Conservation (phyloP, 1,140 invertebrate genomes). For the Proales similis region DNA sequence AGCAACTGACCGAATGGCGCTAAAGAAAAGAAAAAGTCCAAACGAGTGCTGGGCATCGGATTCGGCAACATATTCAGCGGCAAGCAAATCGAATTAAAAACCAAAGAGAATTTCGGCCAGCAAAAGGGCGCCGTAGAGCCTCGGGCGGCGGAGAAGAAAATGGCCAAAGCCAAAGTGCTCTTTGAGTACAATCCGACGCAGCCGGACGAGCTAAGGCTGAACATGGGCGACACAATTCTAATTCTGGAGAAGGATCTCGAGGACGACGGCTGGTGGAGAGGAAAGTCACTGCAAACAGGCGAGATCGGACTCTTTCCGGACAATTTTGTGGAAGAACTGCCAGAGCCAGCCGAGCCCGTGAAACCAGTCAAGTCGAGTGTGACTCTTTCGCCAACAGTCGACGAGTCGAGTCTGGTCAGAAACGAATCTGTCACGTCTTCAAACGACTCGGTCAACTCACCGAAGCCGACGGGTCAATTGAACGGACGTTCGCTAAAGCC, state of each 20-base stretch:
- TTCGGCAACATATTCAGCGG: slow-evolving; percentile 34
- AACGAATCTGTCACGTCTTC: slow-evolving; percentile 32
- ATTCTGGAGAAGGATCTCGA: slow-evolving; percentile 72
- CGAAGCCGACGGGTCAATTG: too few species aligned
- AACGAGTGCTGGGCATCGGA: slow-evolving; percentile 31
- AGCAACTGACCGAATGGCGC: not conserved
- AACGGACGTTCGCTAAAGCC: too few species aligned
- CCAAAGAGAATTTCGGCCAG: not conserved
- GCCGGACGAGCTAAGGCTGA: slow-evolving; percentile 76
- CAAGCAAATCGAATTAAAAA: slow-evolving; percentile 35
- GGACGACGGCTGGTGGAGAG: slow-evolving; percentile 94
- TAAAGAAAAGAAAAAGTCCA: not conserved
- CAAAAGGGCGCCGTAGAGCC: not conserved
- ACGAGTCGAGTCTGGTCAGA: not conserved
- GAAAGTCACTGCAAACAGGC: slow-evolving; percentile 68
- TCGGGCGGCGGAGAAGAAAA: not conserved
- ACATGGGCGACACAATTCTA: slow-evolving; percentile 76
- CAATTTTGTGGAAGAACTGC: slow-evolving; percentile 27
- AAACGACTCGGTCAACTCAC: not conserved
- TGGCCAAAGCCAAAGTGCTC: slow-evolving; percentile 64
- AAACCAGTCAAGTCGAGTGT: not conserved
- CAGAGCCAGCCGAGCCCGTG: not conserved
- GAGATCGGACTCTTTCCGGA: slow-evolving; percentile 79
- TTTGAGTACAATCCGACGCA: slow-evolving; percentile 84
- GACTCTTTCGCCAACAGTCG: not conserved